Conservation (phyloP, 2,113 vertebrate genomes). For the Crotalus helleri region DNA sequence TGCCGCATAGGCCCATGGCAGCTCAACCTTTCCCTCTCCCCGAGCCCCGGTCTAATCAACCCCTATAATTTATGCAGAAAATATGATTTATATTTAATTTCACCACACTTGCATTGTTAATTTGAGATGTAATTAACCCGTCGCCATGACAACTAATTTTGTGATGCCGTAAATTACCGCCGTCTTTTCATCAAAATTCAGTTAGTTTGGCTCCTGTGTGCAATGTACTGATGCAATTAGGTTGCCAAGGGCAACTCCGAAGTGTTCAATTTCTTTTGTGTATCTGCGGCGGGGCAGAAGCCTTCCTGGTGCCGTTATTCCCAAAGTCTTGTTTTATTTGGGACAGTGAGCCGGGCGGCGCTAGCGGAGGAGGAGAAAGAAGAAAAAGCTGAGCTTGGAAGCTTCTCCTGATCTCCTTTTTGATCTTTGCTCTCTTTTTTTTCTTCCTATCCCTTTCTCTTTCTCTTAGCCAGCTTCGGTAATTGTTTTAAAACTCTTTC, state of each 20-base stretch:
- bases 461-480: slow-evolving; percentile 44
- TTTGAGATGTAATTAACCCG: slow-evolving; percentile 99
- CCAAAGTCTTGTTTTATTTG: slow-evolving; percentile 81
- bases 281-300: slow-evolving; percentile 93
- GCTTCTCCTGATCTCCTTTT: not conserved
- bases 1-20: slow-evolving; percentile 96
- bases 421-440: not conserved
- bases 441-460: slow-evolving; percentile 36
- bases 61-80: slow-evolving; percentile 99
- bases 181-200: slow-evolving; percentile 99
- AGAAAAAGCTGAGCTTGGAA: slow-evolving; percentile 48
- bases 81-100: slow-evolving; percentile 99
- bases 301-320: slow-evolving; percentile 77
- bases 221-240: slow-evolving; percentile 99
- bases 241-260: slow-evolving; percentile 99
- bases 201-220: slow-evolving; percentile 99
- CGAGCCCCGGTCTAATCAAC: slow-evolving; percentile 99
- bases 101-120: slow-evolving; percentile 99
- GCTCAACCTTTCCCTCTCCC: slow-evolving; percentile 99
- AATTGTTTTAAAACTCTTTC: slow-evolving; percentile 60
- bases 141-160: slow-evolving; percentile 99
- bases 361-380: slow-evolving; percentile 31
- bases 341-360: slow-evolving; percentile 55
- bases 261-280: slow-evolving; percentile 99
- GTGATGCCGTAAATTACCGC: slow-evolving; percentile 99